These are phyloP conservation scores for Hemicentrotus pulcherrimus DNA, from an alignment of 35 echinoderm and acorn worm genomes.

Conservation along the genomic window DNA sequence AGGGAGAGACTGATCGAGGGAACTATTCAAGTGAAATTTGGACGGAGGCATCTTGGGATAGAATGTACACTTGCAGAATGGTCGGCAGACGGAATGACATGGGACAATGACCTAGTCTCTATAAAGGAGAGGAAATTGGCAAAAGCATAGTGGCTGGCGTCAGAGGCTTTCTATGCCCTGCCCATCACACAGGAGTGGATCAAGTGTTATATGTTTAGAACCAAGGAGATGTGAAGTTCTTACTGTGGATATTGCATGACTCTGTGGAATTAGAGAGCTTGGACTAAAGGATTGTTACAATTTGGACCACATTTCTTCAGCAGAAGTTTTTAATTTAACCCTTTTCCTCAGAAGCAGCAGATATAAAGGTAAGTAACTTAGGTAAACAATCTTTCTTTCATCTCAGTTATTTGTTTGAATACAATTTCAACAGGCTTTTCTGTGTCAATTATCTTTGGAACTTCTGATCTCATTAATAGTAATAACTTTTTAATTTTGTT, in stretches of 20 bases:
- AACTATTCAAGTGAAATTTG: neutral
- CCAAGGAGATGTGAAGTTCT: neutral
- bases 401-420: too few relatives aligned
- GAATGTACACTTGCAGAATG: neutral
- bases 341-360: neutral
- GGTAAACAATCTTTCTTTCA: too few relatives aligned
- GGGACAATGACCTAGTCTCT: neutral
- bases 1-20: neutral
- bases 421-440: too few relatives aligned
- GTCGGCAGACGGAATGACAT: neutral
- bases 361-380: neutral
- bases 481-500: too few relatives aligned
- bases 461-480: too few relatives aligned
- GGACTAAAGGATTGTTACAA: neutral
- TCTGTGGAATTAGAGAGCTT: neutral
- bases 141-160: constrained; percentile 27
- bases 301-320: neutral
- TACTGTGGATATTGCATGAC: neutral
- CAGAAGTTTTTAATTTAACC: neutral
- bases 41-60: neutral
- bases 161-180: neutral
- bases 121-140: constrained; percentile 43
- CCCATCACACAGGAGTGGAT: neutral
- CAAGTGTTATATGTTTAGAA: neutral
- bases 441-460: too few relatives aligned